Conservation (phyloP, 2,113 vertebrate species). For the Calidris pygmaea region DNA sequence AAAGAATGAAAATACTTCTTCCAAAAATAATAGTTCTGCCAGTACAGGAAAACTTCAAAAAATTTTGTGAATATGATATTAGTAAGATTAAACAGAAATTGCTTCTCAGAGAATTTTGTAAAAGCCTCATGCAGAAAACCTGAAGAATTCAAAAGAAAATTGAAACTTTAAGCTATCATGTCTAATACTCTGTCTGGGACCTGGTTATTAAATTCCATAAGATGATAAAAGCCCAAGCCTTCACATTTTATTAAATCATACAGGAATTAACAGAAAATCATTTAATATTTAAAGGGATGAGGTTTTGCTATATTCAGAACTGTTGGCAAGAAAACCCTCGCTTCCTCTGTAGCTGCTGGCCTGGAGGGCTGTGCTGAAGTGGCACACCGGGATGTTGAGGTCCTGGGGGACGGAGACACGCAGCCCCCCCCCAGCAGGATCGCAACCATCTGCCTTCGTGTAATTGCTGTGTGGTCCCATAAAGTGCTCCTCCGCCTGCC, state of each 20-base stretch:
- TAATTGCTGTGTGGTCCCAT: background rate
- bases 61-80: background rate
- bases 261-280: background rate
- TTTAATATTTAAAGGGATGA: background rate
- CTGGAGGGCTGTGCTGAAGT: background rate
- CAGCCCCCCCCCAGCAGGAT: background rate
- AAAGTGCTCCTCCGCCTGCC: background rate
- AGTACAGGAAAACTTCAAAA: background rate
- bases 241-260: constrained; percentile 33
- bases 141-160: constrained; percentile 6
- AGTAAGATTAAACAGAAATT: background rate
- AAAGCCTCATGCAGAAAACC: background rate
- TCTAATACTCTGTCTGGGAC: background rate
- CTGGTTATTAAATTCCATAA: constrained; percentile 17
- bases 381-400: background rate
- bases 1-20: background rate
- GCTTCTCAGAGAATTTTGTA: background rate
- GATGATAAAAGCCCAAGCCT: background rate
- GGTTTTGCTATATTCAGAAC: background rate
- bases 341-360: background rate
- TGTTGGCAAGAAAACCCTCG: background rate
- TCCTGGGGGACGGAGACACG: background rate
- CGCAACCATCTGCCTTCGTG: background rate
- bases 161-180: background rate
- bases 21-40: background rate